Evolutionary conservation across 1,140 invertebrate species (phyloP).

Genomic region (Solenopsis fugax): DNA sequence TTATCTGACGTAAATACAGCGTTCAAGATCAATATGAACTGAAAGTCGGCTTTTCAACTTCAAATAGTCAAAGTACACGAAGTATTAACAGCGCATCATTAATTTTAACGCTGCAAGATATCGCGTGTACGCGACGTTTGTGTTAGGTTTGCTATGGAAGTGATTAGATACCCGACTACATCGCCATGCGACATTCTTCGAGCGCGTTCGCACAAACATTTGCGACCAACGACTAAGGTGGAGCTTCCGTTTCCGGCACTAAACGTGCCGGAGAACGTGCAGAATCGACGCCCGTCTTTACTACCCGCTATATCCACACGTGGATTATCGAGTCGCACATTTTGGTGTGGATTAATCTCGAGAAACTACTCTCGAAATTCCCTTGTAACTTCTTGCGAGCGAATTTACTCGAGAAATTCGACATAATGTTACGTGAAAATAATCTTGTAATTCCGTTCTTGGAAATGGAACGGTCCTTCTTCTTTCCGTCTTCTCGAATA

Average conservation of each 20-base stretch:
- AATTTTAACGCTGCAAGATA: neutral
- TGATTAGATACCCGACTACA: conserved; percentile 47
- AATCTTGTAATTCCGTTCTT: neutral
- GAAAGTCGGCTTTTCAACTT: neutral
- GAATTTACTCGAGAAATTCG: neutral
- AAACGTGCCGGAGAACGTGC: conserved; percentile 79
- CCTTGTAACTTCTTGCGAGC: neutral
- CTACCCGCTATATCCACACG: conserved; percentile 15
- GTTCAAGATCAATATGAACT: conserved; percentile 1
- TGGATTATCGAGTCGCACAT: neutral
- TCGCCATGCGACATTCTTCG: conserved; percentile 65
- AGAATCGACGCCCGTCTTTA: conserved; percentile 71
- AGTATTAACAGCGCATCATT: neutral
- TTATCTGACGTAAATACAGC: neutral
- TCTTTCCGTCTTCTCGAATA: neutral
- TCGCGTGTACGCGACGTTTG: neutral
- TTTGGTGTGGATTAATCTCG: neutral
- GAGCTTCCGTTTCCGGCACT: conserved; percentile 85
- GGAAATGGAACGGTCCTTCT: neutral
- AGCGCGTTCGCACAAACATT: conserved; percentile 64
- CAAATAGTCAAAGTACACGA: neutral
- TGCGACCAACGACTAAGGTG: conserved; percentile 76
- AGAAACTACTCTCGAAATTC: neutral
- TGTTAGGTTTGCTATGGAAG: conserved; percentile 1
- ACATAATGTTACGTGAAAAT: neutral